Evolutionary conservation across 37 sponge, comb jelly and placozoan species (phyloP).

Genomic region (Diacarnus erythraeanus): DNA sequence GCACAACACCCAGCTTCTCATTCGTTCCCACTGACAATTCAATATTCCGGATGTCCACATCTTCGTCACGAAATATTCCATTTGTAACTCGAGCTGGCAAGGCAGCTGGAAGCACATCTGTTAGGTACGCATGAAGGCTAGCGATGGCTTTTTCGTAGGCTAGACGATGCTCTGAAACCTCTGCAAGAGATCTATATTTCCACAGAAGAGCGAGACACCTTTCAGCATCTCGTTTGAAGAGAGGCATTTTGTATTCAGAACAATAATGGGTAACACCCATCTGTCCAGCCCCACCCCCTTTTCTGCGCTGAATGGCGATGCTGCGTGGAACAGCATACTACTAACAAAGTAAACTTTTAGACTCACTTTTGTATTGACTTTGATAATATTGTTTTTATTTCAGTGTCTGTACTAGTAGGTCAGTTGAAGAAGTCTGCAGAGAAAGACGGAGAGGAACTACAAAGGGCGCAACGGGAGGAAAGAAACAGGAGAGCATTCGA

Average conservation of each 20-base stretch:
- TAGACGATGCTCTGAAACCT: slow-evolving; percentile 6
- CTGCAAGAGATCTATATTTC: slow-evolving; percentile 12
- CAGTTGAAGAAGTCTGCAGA: neutral
- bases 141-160: slow-evolving; percentile 58
- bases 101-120: slow-evolving; percentile 62
- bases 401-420: too few species aligned
- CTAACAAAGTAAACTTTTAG: neutral
- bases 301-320: neutral
- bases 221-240: slow-evolving; percentile 58
- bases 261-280: neutral
- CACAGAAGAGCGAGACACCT: slow-evolving; percentile 61
- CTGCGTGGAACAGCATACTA: neutral
- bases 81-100: slow-evolving; percentile 3
- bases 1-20: slow-evolving; percentile 49
- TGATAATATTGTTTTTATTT: too few species aligned
- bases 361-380: too few species aligned
- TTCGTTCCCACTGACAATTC: slow-evolving; percentile 22
- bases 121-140: slow-evolving; percentile 58
- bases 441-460: slow-evolving; percentile 11
- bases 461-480: slow-evolving; percentile 9
- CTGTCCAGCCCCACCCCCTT: slow-evolving; percentile 13
- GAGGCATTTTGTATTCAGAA: slow-evolving; percentile 52
- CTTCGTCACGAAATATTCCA: slow-evolving; percentile 3
- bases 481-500: slow-evolving; percentile 56
- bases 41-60: slow-evolving; percentile 22